These are phyloP conservation scores for Horisme vitalbata DNA, from an alignment of 2,888 invertebrate genomes.

Conservation along the genomic window DNA sequence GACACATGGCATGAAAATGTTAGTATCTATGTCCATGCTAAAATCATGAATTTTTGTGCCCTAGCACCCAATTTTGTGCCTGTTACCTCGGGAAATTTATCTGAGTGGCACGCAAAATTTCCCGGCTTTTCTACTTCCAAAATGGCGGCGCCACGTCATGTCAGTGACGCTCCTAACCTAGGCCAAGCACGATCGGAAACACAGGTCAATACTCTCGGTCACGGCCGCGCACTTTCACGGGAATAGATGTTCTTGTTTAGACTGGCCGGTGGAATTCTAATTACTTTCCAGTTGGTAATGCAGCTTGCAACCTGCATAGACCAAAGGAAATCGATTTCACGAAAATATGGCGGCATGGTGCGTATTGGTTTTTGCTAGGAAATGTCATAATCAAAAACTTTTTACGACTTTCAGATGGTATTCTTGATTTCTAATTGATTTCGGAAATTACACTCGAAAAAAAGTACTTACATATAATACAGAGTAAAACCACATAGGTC, in stretches of 20 bases:
- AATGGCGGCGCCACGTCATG: conserved; percentile 64
- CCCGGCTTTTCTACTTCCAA: conserved; percentile 49
- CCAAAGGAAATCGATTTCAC: neutral
- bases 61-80: neutral
- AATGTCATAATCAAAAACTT: no score
- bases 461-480: no score
- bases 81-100: neutral
- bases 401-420: no score
- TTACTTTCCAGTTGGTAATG: conserved; percentile 35
- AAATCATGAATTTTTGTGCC: neutral
- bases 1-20: no score
- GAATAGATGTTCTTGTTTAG: conserved; percentile 67
- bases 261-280: conserved; percentile 63
- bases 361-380: no score
- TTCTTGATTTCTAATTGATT: no score
- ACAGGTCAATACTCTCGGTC: conserved; percentile 77
- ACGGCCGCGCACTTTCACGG: conserved; percentile 75
- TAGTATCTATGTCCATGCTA: no score
- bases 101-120: conserved; percentile 32
- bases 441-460: no score
- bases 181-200: conserved; percentile 70
- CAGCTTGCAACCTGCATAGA: neutral
- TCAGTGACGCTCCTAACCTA: conserved; percentile 71
- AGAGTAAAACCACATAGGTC: no score
- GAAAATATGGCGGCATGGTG: neutral